phyloP scores from a whole-genome alignment of 2,797 vertebrate genomes.

The Alectoris magna region DNA sequence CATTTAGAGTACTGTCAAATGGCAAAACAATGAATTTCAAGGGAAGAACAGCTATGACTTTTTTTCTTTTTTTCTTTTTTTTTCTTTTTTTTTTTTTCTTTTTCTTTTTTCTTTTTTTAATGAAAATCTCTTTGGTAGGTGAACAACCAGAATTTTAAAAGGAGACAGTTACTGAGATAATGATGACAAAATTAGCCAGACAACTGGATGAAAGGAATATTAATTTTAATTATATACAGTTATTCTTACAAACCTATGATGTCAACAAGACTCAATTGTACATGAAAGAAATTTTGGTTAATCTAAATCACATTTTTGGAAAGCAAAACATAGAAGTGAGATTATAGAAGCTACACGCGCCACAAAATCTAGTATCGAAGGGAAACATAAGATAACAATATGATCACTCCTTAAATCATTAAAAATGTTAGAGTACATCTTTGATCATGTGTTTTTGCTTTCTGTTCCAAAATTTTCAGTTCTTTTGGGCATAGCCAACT shows the following conservation, averaged over 20 bases:
- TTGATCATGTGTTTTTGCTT: background rate
- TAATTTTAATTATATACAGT: background rate
- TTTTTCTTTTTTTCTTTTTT: background rate
- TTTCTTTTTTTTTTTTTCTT: no score
- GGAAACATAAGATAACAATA: background rate
- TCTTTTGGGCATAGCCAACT: background rate
- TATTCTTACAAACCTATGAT: background rate
- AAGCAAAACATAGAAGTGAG: background rate
- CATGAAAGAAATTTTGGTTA: background rate
- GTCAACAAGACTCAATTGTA: background rate
- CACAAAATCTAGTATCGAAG: background rate
- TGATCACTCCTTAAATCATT: background rate
- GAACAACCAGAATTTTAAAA: background rate
- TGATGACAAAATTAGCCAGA: background rate
- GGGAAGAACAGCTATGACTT: fast-evolving
- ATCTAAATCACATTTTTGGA: background rate
- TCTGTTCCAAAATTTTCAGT: background rate
- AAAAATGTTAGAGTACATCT: background rate
- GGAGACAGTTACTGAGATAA: background rate
- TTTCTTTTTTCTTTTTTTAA: background rate
- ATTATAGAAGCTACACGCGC: background rate
- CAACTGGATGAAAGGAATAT: background rate
- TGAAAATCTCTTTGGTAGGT: background rate
- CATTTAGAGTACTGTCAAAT: background rate
- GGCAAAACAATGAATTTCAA: background rate